Conservation (phyloP, 2,113 vertebrate species). For the Myotis lucifugus region DNA sequence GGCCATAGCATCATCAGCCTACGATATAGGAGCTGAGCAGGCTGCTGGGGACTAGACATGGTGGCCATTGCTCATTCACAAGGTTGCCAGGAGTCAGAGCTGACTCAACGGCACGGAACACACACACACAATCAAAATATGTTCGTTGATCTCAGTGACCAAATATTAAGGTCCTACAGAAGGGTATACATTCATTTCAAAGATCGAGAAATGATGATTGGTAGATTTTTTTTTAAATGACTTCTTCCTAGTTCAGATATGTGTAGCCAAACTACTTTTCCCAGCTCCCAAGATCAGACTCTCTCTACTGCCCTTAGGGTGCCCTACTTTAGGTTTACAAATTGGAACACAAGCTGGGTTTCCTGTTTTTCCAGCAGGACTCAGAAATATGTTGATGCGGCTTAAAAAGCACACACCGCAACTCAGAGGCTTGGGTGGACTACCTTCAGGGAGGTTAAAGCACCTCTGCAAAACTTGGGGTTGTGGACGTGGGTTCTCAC, state of each 20-base stretch:
- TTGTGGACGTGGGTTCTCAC: not conserved
- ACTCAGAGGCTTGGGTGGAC: not conserved
- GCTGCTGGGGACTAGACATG: not conserved
- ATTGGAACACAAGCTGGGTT: conserved; percentile 3
- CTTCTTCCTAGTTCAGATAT: not conserved
- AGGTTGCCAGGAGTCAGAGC: not conserved
- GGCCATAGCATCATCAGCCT: not conserved
- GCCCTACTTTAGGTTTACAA: not conserved
- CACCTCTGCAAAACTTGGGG: not conserved
- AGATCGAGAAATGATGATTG: not conserved
- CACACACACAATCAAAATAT: not conserved
- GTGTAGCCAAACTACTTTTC: not conserved
- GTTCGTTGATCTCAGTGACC: not conserved
- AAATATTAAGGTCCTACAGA: not conserved
- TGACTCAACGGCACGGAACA: not conserved
- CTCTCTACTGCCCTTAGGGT: not conserved
- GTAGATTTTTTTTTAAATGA: not conserved
- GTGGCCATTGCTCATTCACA: not conserved
- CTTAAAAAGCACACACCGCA: not conserved
- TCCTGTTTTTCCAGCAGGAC: conserved; percentile 24
- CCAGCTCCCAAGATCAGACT: not conserved
- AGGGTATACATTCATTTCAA: not conserved
- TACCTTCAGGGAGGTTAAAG: not conserved
- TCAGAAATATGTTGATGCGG: not conserved
- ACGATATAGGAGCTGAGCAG: not conserved